Evolutionary conservation across 2,888 invertebrate species (phyloP).

Genomic region (Timema cristinae): DNA sequence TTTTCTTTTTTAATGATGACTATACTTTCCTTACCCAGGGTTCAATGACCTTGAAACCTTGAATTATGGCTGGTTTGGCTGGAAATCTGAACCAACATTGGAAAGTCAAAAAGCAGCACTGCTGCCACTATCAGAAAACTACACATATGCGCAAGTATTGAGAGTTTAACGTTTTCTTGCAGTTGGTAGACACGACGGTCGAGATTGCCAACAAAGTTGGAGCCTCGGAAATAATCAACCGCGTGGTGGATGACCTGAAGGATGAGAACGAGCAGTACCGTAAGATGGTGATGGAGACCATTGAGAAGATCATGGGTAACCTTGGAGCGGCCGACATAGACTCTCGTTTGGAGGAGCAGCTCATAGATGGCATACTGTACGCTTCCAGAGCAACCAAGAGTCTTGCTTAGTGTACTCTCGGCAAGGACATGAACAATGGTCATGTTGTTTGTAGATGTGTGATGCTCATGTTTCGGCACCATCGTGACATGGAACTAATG

Average conservation of each 20-base stretch:
- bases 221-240: constrained; percentile 97
- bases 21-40: too few relatives aligned
- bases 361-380: constrained; percentile 98
- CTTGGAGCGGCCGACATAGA: constrained; percentile 98
- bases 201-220: constrained; percentile 99
- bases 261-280: constrained; percentile 99
- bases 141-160: too few relatives aligned
- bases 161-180: too few relatives aligned
- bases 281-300: constrained; percentile 99
- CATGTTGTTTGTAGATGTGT: constrained; percentile 17
- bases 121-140: too few relatives aligned
- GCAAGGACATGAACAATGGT: constrained; percentile 34
- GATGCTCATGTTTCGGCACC: too few relatives aligned
- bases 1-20: too few relatives aligned
- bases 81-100: too few relatives aligned
- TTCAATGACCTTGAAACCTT: too few relatives aligned
- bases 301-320: constrained; percentile 97
- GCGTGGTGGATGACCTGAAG: constrained; percentile 98
- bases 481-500: too few relatives aligned
- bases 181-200: constrained; percentile 97
- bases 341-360: constrained; percentile 94
- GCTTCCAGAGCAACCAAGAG: constrained; percentile 99
- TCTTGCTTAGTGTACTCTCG: too few relatives aligned
- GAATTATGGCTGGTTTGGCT: too few relatives aligned
- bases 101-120: too few relatives aligned